Conservation (phyloP, 2,113 vertebrate species). For the Bufo gargarizans region DNA sequence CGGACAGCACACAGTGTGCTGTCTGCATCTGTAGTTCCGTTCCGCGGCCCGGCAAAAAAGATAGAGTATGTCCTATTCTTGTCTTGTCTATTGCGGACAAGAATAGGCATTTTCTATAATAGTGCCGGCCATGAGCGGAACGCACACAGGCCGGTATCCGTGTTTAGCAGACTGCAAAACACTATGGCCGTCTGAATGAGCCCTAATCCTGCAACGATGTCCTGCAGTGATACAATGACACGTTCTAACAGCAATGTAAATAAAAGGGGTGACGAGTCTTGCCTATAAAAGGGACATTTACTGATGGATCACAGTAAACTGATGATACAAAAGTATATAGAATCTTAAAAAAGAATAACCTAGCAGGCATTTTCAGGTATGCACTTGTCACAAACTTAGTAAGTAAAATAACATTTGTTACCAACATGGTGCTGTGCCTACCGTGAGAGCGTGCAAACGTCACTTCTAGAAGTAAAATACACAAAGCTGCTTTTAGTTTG, state of each 20-base stretch:
- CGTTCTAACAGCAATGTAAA: not conserved
- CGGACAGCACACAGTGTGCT: no score
- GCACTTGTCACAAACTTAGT: not conserved
- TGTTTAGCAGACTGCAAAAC: no score
- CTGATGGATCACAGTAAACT: not conserved
- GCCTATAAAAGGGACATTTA: no score
- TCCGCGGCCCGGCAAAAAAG: no score
- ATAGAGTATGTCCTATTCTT: no score
- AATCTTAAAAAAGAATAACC: not conserved
- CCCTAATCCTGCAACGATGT: not conserved
- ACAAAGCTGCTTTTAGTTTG: constrained; percentile 14
- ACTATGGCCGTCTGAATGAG: no score
- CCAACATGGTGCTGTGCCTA: not conserved
- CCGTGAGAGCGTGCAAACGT: not conserved
- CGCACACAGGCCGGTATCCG: no score
- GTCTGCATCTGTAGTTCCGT: no score
- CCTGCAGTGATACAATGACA: no score
- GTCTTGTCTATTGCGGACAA: no score
- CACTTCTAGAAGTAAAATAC: not conserved
- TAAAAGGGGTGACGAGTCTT: not conserved
- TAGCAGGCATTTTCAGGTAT: not conserved
- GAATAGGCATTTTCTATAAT: no score
- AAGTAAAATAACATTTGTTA: not conserved
- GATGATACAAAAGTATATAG: not conserved
- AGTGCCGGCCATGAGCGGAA: no score